A percentile compares a stretch with the other conserved stretches of the same genome.
These are phyloP conservation scores for Mus spicilegus DNA, from an alignment of 2,113 vertebrate genomes.

Conservation along the genomic window DNA sequence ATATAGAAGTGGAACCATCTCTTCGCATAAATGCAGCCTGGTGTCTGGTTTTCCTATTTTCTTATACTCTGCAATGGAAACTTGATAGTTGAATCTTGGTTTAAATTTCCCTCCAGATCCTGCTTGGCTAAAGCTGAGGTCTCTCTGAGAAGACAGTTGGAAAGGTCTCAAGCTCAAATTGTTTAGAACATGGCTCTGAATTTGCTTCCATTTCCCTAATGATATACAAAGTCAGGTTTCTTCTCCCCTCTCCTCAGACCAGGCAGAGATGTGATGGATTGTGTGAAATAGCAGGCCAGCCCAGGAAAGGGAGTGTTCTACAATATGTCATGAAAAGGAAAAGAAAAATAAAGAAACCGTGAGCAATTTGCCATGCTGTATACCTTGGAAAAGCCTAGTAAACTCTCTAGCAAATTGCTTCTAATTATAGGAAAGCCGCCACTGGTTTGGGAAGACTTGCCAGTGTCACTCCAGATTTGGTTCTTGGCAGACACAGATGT, in stretches of 20 bases:
- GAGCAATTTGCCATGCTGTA: conserved; percentile 72
- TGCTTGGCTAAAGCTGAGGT: not conserved
- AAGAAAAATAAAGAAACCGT: conserved; percentile 77
- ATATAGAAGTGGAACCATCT: not conserved
- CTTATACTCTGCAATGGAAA: conserved; percentile 13
- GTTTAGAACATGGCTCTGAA: conserved; percentile 41
- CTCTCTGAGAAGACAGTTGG: conserved; percentile 1
- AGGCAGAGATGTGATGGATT: conserved; percentile 5
- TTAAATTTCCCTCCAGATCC: conserved; percentile 47
- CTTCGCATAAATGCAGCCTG: not conserved
- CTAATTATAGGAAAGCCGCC: conserved; percentile 88
- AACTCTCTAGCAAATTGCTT: conserved; percentile 88
- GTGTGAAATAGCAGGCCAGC: conserved; percentile 33
- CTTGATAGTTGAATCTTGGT: not conserved
- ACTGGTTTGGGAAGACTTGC: conserved; percentile 78
- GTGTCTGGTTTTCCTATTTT: not conserved
- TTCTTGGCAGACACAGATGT: conserved; percentile 81
- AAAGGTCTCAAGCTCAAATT: not conserved
- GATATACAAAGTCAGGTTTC: conserved; percentile 3
- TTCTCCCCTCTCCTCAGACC: conserved; percentile 33
- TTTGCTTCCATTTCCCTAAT: conserved; percentile 17
- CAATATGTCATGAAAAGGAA: conserved; percentile 72
- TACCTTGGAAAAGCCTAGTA: conserved; percentile 83
- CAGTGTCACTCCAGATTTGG: conserved; percentile 65
- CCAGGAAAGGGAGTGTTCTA: conserved; percentile 30